Evolutionary conservation across 2,888 invertebrate species (phyloP), one percentile per base, ranked within the genome.

Genomic region (Andricus curvator): DNA sequence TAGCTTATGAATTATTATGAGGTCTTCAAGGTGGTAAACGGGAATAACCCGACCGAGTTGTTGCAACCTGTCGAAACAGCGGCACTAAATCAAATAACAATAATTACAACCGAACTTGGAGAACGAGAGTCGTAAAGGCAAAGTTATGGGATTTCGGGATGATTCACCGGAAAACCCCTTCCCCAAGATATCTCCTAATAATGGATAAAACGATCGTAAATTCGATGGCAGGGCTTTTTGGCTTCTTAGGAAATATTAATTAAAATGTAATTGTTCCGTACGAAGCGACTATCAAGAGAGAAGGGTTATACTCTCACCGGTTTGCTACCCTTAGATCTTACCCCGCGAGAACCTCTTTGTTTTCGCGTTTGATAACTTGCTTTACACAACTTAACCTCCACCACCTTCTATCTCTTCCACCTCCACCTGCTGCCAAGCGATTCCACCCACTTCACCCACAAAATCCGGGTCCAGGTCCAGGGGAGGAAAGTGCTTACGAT

Each of bases 141-240:
- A 89, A 92, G 92, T 92, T 92, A 92, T 92, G 90, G 91, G 89
- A 90, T 92, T 90, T 90, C 87, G 89, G 87, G 89, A 91, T 85
- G 92, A 92, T 91, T 90, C 90, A 85, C 88, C 86, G 85, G 87
- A 87, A 80, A 85, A 82, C 84, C 83, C 22, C 84, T 82, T 77
- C 79, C 82, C 80, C 81, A 81, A 77, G 81, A 87, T 84, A 86
- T 85, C 89, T 88, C 89, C 82, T 92, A 92, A 92, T 92, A 92
- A 93, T 92, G 92, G 92, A 92, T 92, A 92, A 93, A 93, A 92
- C 93, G 92, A 92, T 93, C 92, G 91, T 93, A 93, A 93, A 93
- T 93, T 93, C 92, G 92, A 89, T 88, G 90, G 87, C 89, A 88
- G 86, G 88, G 90, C 90, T 91, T 91, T 89, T 90, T 90, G 90